These are phyloP conservation scores for Tetragnatha montana DNA, from an alignment of 2,888 invertebrate genomes.

Conservation along the genomic window DNA sequence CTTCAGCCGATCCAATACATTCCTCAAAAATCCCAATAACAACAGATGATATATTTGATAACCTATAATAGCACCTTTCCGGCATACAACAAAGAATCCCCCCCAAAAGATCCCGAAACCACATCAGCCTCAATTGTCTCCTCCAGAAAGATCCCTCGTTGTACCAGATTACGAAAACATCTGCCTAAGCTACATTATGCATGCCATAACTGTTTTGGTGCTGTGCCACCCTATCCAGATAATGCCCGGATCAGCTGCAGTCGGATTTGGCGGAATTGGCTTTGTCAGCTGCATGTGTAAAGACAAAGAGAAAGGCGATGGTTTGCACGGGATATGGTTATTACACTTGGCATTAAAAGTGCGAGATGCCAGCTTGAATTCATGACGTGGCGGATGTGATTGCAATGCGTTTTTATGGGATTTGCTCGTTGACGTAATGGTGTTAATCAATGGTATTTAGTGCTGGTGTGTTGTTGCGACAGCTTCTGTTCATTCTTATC, in stretches of 20 bases:
- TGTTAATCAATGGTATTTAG: no score
- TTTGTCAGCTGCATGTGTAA: neutral
- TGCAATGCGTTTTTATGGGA: no score
- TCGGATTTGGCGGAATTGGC: neutral
- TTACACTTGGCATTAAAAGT: neutral
- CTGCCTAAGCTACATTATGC: conserved; percentile 10
- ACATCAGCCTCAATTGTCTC: no score
- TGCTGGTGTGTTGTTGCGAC: no score
- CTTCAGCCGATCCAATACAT: no score
- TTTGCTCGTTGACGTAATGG: no score
- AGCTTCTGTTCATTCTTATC: no score
- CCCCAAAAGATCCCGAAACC: no score
- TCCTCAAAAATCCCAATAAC: no score
- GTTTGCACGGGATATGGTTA: neutral
- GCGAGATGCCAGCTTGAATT: neutral
- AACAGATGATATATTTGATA: no score
- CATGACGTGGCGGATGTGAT: neutral
- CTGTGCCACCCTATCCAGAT: neutral
- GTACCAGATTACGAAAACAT: neutral
- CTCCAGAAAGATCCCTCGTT: neutral
- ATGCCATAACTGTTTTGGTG: conserved; percentile 14
- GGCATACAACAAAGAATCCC: no score
- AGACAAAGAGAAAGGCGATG: neutral
- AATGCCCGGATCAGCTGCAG: neutral
- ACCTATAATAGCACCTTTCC: no score